These are phyloP conservation scores for Thamnaconus septentrionalis DNA, from an alignment of 2,113 vertebrate genomes.

Conservation along the genomic window DNA sequence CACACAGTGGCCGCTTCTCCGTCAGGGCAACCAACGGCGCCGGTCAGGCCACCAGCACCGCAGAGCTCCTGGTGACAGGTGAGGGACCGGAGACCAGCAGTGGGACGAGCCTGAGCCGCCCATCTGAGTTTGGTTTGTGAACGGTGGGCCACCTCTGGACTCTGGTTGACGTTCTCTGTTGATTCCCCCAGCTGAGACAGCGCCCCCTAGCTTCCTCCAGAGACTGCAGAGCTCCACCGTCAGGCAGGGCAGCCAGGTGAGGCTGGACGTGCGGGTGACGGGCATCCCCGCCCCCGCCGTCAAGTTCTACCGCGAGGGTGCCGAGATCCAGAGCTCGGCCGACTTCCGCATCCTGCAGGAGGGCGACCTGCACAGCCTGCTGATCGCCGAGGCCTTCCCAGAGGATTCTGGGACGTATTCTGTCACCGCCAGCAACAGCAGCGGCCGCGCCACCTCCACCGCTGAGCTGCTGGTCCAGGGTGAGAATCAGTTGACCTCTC, in stretches of 20 bases:
- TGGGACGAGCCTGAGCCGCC: too few species aligned
- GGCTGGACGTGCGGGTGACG: conserved; percentile 89
- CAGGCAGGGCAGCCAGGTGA: conserved; percentile 93
- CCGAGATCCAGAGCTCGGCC: conserved; percentile 96
- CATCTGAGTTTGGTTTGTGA: neutral
- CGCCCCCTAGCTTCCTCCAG: conserved; percentile 91
- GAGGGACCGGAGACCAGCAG: conserved; percentile 10
- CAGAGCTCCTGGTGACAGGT: conserved; percentile 96
- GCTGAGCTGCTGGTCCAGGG: conserved; percentile 95
- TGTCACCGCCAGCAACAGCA: conserved; percentile 91
- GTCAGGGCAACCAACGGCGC: conserved; percentile 94
- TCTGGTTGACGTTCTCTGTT: neutral
- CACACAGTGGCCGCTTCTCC: conserved; percentile 92
- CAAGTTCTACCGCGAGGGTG: conserved; percentile 97
- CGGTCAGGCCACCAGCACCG: conserved; percentile 98
- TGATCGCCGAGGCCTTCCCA: conserved; percentile 92
- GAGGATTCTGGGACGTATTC: conserved; percentile 98
- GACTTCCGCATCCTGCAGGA: conserved; percentile 96
- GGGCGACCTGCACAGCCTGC: conserved; percentile 92
- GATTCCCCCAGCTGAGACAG: conserved; percentile 83
- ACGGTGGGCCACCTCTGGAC: neutral
- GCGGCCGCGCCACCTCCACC: conserved; percentile 95
- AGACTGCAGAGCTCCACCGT: conserved; percentile 93
- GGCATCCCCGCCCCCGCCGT: conserved; percentile 97
- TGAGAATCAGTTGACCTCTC: conserved; percentile 39